phyloP scores from a whole-genome alignment of 2,888 invertebrate species.

The Acleris literana region DNA sequence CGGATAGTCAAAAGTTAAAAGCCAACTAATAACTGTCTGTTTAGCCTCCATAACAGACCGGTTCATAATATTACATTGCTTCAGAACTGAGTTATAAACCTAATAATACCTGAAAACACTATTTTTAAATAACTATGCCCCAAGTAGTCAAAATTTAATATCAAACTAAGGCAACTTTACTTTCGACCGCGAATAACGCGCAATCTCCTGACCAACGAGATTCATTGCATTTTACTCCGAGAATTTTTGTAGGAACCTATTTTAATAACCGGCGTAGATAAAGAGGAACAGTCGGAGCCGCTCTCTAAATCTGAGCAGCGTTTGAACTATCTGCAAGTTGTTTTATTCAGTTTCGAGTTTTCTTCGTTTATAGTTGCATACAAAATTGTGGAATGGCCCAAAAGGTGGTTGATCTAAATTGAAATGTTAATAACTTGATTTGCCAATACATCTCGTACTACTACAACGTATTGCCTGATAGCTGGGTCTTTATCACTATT shows the following conservation, averaged over 20 bases:
- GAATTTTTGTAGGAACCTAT: conserved; percentile 8
- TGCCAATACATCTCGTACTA: no score
- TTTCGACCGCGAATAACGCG: conserved; percentile 6
- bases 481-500: no score
- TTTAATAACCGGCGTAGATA: conserved; percentile 7
- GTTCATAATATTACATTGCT: no score
- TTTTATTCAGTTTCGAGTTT: conserved; percentile 1
- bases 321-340: conserved; percentile 5
- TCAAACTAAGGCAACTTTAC: conserved; percentile 7
- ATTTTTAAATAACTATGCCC: not conserved
- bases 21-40: no score
- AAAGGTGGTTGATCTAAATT: not conserved
- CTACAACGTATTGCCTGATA: no score
- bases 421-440: no score
- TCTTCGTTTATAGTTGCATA: not conserved
- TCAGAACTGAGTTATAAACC: no score
- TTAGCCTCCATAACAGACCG: no score
- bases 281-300: conserved; percentile 1
- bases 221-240: conserved; percentile 14
- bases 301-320: conserved; percentile 12
- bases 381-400: conserved; percentile 4
- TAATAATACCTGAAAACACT: no score
- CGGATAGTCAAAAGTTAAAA: no score
- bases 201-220: conserved; percentile 15
- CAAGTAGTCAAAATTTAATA: conserved; percentile 13